Conservation (phyloP, 2,888 invertebrate genomes). For the Amblyjoppa proteus region DNA sequence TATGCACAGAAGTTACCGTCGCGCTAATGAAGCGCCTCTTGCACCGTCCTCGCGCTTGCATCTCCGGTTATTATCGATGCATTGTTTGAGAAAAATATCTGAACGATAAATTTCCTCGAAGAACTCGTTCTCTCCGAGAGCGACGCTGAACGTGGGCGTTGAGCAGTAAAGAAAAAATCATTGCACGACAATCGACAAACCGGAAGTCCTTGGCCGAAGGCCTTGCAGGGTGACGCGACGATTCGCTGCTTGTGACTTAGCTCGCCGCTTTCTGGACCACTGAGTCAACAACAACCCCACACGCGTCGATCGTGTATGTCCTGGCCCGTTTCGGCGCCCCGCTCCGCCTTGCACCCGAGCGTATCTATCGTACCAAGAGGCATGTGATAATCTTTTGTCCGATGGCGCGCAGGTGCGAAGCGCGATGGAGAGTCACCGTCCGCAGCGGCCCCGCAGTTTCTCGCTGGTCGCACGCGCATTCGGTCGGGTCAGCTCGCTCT, state of each 20-base stretch:
- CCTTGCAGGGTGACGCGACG: constrained; percentile 24
- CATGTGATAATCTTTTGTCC: constrained; percentile 43
- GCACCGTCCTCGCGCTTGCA: no score
- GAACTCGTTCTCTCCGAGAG: neutral
- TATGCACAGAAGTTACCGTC: no score
- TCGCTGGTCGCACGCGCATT: constrained; percentile 42
- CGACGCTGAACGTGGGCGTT: neutral
- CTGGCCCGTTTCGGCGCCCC: no score
- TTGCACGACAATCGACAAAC: constrained; percentile 14
- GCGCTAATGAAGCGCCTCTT: no score
- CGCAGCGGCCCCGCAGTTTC: constrained; percentile 31
- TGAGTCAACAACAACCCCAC: constrained; percentile 27
- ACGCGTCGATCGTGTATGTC: constrained; percentile 3
- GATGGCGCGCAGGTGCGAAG: constrained; percentile 63
- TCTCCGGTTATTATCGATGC: no score
- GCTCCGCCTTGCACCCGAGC: neutral
- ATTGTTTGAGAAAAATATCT: no score
- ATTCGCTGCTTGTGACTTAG: neutral
- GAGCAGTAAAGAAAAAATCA: neutral
- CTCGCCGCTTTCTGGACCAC: neutral
- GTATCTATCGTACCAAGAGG: constrained; percentile 30
- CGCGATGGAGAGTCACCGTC: neutral
- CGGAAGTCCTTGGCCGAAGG: constrained; percentile 46
- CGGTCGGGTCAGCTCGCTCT: constrained; percentile 38
- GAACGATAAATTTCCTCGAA: neutral